Evolutionary conservation across 2,797 vertebrate genomes (phyloP).

Genomic region (Ctenopoma kingsleyae): DNA sequence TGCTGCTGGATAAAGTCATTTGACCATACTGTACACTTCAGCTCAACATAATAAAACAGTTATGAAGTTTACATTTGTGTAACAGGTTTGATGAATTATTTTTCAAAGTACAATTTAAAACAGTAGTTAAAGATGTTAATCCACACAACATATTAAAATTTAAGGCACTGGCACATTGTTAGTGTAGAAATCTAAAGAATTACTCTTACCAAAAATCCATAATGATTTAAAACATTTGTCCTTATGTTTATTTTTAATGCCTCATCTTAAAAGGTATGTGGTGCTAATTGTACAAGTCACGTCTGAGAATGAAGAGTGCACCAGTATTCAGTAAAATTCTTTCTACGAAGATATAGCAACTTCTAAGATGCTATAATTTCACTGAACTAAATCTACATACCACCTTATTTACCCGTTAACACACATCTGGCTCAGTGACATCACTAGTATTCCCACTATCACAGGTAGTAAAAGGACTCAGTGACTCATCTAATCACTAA

Average conservation of each 20-base stretch:
- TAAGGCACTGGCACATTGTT: neutral
- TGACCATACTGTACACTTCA: constrained; percentile 44
- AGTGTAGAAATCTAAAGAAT: neutral
- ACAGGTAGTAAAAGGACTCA: too few species aligned
- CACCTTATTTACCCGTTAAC: neutral
- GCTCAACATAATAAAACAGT: constrained; percentile 64
- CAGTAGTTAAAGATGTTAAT: neutral
- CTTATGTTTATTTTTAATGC: too few species aligned
- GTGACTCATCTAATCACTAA: neutral
- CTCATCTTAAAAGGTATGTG: too few species aligned
- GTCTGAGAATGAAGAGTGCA: too few species aligned
- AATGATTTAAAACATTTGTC: too few species aligned
- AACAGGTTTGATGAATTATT: neutral
- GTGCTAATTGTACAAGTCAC: too few species aligned
- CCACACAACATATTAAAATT: neutral
- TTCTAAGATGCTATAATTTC: too few species aligned
- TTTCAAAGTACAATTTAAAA: neutral
- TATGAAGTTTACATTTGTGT: constrained; percentile 32
- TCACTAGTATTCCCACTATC: neutral
- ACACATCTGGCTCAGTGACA: neutral
- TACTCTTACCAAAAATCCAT: too few species aligned
- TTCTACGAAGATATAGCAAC: too few species aligned
- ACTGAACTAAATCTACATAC: too few species aligned
- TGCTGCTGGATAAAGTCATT: constrained; percentile 55
- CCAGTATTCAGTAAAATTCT: too few species aligned